Conservation (phyloP, 2,797 vertebrate genomes). For the Vireo griseus region DNA sequence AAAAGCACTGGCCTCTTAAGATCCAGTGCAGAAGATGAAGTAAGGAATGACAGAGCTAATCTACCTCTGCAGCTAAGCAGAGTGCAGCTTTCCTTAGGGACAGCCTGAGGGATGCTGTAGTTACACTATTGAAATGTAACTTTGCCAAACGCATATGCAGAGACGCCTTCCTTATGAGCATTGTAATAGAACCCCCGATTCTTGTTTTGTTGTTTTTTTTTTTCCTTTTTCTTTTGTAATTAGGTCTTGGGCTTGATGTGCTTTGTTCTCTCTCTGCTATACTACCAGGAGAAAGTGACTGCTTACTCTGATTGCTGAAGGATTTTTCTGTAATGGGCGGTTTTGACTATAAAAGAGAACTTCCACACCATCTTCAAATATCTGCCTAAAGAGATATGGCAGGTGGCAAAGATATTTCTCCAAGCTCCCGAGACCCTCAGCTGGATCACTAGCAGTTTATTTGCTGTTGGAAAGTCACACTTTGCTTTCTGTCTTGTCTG, state of each 20-base stretch:
- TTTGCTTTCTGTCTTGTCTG: neutral
- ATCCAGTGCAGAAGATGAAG: neutral
- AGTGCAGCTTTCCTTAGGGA: neutral
- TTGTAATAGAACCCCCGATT: neutral
- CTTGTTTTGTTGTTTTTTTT: accelerated
- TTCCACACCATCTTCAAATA: neutral
- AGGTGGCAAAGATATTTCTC: neutral
- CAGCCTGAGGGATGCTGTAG: neutral
- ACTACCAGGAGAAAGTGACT: neutral
- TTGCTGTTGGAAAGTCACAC: neutral
- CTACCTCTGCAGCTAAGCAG: neutral
- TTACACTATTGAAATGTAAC: neutral
- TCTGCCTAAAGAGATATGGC: neutral
- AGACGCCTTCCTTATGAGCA: neutral
- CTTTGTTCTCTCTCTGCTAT: neutral
- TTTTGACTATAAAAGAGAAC: neutral
- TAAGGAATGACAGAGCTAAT: neutral
- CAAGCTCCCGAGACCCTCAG: neutral
- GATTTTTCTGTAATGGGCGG: neutral
- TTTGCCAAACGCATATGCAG: neutral
- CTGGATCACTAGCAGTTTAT: neutral
- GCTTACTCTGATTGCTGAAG: neutral
- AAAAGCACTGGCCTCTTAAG: neutral
- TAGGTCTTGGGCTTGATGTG: neutral
- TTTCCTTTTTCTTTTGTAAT: neutral